These are phyloP conservation scores for Archaeoteleia sp. DNA, from an alignment of 2,888 invertebrate species.

Conservation along the genomic window DNA sequence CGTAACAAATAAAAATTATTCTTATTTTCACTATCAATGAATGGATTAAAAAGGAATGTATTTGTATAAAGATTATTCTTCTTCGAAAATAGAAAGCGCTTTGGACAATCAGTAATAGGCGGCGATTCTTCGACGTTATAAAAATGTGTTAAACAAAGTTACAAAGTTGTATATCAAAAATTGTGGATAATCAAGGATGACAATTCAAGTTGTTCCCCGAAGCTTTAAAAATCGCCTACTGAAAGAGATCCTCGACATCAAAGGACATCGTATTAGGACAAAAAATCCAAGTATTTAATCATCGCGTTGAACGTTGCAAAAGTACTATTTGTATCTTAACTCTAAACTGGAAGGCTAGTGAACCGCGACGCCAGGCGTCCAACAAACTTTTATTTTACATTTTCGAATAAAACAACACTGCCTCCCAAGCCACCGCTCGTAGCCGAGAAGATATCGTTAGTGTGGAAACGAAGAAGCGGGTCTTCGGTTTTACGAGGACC, in stretches of 20 bases:
- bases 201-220: background rate
- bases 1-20: too few species aligned
- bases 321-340: slow-evolving; percentile 15
- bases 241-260: slow-evolving; percentile 27
- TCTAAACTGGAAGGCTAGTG: slow-evolving; percentile 68
- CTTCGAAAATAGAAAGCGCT: too few species aligned
- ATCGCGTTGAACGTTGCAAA: slow-evolving; percentile 19
- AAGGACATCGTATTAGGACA: too few species aligned
- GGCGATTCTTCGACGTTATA: too few species aligned
- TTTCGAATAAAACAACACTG: slow-evolving; percentile 41
- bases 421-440: slow-evolving; percentile 8
- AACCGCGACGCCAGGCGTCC: slow-evolving; percentile 54
- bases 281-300: too few species aligned
- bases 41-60: too few species aligned
- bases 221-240: slow-evolving; percentile 3
- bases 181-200: background rate
- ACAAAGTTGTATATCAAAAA: slow-evolving; percentile 13
- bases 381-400: slow-evolving; percentile 30
- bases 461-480: slow-evolving; percentile 9
- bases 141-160: too few species aligned
- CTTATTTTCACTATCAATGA: too few species aligned
- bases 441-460: background rate
- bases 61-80: too few species aligned
- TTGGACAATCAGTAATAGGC: too few species aligned
- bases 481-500: slow-evolving; percentile 61